A percentile compares a stretch with the other conserved stretches of the same genome.
Conservation (phyloP, 1,140 invertebrate genomes). For the Daktulosphaira vitifoliae region DNA sequence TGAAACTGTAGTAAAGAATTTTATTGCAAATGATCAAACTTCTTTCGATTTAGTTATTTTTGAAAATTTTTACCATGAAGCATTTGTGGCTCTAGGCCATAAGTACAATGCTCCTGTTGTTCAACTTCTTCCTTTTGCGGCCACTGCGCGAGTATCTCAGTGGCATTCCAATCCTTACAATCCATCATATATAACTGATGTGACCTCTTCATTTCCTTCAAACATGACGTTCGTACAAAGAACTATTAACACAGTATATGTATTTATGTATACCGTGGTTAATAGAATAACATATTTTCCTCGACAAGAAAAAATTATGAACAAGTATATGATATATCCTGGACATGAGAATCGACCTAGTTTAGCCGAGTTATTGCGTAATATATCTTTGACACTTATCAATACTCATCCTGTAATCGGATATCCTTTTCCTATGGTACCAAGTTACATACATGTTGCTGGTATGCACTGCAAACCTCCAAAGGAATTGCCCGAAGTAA, state of each 20-base stretch:
- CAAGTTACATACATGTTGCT: conserved; percentile 50
- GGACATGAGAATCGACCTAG: conserved; percentile 35
- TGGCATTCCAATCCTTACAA: conserved; percentile 18
- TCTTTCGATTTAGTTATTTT: background rate
- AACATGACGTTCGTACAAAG: conserved; percentile 10
- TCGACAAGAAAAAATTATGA: conserved; percentile 26
- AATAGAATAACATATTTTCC: background rate
- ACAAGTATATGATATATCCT: conserved; percentile 36
- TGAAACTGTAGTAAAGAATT: background rate
- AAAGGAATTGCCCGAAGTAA: conserved; percentile 34
- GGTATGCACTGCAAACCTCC: conserved; percentile 48
- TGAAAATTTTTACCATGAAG: conserved; percentile 21
- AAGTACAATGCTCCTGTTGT: conserved; percentile 14
- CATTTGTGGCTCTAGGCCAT: conserved; percentile 11
- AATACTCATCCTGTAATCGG: conserved; percentile 50
- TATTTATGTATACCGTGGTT: background rate
- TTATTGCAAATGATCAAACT: background rate
- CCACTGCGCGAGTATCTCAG: conserved; percentile 11
- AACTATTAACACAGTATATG: background rate
- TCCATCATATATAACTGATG: conserved; percentile 19
- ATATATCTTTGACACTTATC: conserved; percentile 45
- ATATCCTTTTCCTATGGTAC: conserved; percentile 44
- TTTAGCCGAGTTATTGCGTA: conserved; percentile 34
- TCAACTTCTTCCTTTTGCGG: background rate
- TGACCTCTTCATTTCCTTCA: background rate